A percentile compares a stretch with the other conserved stretches of the same genome.
Conservation (phyloP, 2,797 vertebrate genomes). For the Numenius phaeopus region DNA sequence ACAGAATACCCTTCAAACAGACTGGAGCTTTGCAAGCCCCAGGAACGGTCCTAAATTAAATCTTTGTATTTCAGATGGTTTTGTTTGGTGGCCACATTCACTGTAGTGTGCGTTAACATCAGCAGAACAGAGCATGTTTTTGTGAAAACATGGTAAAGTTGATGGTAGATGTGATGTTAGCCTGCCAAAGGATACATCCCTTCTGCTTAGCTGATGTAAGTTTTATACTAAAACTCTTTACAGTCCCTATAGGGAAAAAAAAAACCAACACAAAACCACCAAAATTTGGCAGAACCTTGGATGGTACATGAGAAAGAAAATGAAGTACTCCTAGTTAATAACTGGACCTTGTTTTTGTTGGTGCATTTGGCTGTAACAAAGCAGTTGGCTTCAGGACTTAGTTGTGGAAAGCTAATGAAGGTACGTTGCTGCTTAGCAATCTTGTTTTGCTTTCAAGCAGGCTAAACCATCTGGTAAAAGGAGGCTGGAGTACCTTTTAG, state of each 20-base stretch:
- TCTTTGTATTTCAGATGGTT: background rate
- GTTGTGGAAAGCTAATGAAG: background rate
- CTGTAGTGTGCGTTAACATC: background rate
- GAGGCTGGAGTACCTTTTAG: background rate
- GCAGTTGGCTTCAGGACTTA: background rate
- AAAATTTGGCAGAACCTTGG: background rate
- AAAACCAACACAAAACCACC: rapidly evolving
- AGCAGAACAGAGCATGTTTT: background rate
- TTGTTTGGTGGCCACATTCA: background rate
- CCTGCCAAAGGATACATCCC: background rate
- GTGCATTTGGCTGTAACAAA: background rate
- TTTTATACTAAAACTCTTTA: background rate
- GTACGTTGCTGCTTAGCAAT: background rate
- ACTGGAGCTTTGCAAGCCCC: background rate
- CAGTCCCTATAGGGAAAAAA: background rate
- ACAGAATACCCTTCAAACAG: background rate
- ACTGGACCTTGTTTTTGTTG: background rate
- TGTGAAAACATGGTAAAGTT: background rate
- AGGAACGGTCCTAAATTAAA: background rate
- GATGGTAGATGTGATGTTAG: background rate
- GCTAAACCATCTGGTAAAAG: background rate
- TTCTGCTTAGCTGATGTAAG: background rate
- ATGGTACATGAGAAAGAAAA: background rate
- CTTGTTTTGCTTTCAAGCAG: constrained; percentile 12
- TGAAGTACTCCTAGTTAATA: background rate